Percentiles rank a stretch among this genome's conserved stretches.
Evolutionary conservation across 1,140 invertebrate species (phyloP).

Genomic region (Wasmannia auropunctata): DNA sequence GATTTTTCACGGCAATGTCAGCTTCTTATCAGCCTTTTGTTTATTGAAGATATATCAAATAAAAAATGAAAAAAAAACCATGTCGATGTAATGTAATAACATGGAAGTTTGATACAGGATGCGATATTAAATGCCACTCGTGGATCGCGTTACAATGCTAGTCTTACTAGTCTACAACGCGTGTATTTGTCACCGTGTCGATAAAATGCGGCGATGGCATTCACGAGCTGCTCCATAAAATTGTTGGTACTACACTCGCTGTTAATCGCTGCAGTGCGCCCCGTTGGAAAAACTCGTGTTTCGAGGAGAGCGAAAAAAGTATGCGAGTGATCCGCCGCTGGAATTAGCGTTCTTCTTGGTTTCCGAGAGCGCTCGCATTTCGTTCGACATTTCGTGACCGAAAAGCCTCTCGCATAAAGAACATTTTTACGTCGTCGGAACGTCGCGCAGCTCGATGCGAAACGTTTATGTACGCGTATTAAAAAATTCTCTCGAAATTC

Average conservation of each 20-base stretch:
- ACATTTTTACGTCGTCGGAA: conserved; percentile 64
- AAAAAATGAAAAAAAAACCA: too few relatives aligned
- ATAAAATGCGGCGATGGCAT: conserved; percentile 9
- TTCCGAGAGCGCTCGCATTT: conserved; percentile 29
- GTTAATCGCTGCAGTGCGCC: conserved; percentile 9
- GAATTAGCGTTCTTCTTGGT: conserved; percentile 37
- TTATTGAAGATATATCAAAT: background rate
- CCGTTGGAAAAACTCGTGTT: background rate
- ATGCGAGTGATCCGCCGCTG: conserved; percentile 6
- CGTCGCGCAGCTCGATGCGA: conserved; percentile 40
- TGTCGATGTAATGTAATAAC: background rate
- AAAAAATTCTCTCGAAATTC: conserved; percentile 74
- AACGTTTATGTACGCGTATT: conserved; percentile 68
- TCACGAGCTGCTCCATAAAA: background rate
- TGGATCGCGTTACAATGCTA: background rate
- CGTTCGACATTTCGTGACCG: conserved; percentile 40
- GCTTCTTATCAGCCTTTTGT: background rate
- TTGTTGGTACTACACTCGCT: background rate
- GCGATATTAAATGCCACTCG: background rate
- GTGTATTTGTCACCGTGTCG: background rate
- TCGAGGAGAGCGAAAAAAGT: background rate
- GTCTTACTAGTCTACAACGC: background rate
- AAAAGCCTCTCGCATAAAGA: conserved; percentile 21
- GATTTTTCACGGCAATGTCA: background rate
- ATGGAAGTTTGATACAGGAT: background rate